Percentiles rank a stretch among this genome's conserved stretches.
phyloP scores from a whole-genome alignment of 2,888 invertebrate genomes.

The Lomographa bimaculata region DNA sequence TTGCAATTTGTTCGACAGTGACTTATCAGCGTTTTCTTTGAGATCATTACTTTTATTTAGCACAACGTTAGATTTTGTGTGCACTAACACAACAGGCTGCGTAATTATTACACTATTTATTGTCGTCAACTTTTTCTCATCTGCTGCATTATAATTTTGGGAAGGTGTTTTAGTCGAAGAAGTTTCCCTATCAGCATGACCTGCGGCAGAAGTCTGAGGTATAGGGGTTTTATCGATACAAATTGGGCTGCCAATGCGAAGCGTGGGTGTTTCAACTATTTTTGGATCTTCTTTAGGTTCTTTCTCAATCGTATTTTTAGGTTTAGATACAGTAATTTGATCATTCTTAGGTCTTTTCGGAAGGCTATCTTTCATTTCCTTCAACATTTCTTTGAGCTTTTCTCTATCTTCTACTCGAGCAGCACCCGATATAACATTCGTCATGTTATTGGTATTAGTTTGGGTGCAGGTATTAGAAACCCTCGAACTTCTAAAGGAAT shows the following conservation, averaged over 20 bases:
- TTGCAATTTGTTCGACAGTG: constrained; percentile 4
- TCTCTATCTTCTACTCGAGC: constrained; percentile 74
- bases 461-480: constrained; percentile 50
- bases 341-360: constrained; percentile 83
- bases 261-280: constrained; percentile 60
- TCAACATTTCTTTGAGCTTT: constrained; percentile 87
- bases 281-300: constrained; percentile 26
- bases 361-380: constrained; percentile 90
- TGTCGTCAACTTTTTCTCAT: constrained; percentile 15
- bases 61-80: constrained; percentile 35
- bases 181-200: constrained; percentile 7
- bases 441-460: constrained; percentile 39
- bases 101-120: constrained; percentile 41
- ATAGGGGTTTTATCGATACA: constrained; percentile 12
- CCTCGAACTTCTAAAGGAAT: constrained; percentile 24
- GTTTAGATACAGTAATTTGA: constrained; percentile 4
- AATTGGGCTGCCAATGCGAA: constrained; percentile 56
- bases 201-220: constrained; percentile 8
- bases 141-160: constrained; percentile 4
- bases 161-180: constrained; percentile 2
- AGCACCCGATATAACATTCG: constrained; percentile 11
- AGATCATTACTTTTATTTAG: constrained; percentile 18
- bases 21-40: constrained; percentile 8
- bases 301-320: constrained; percentile 19
- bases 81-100: constrained; percentile 42